Base-by-base conservation (phyloP, 2,113 vertebrate genomes). In the Atrichornis clamosus region DNA sequence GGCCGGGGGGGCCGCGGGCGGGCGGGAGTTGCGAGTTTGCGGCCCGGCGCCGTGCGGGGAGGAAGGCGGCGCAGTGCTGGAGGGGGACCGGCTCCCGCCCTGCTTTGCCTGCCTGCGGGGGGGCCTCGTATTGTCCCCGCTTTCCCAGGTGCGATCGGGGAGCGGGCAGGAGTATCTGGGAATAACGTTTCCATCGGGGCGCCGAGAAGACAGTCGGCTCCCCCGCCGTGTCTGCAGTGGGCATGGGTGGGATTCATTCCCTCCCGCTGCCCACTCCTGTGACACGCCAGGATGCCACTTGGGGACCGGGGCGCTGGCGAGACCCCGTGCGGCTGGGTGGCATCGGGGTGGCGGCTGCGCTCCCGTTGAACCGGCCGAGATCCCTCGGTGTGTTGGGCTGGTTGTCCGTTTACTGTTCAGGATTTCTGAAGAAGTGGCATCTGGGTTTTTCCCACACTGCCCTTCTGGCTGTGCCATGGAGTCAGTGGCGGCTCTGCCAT, bases 331-430 rank as follows among this genome's bases (percentile, higher is more conserved):
- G 22, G 18, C 11, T 15, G 81, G 64, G 32, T 5, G 21, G 52
- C 89, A 84, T 67, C 52, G 0, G 60, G 47, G 15, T 33, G 75
- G 78, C 7, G 20, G 26, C 62, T 21, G 33, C 9, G 1, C 47
- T 53, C 21, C n/a, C 33, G 20, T 9, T 7, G 26, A 42, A 16
- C 16, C 18, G 11, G n/a, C 63, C 7, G 39, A 14, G 49, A 12
- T 23, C 30, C 56, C 37, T 30, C 13, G 2, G 9, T 9, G n/a
- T 15, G 35, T 28, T 1, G 16, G 52, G 47, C 41, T 44, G 35
- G 11, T 3, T 26, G 76, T 28, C 49, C n/a, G 0, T 74, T 32
- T 13, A 28, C 23, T 21, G 0, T 21, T 49, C 2, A 4, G 81
- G 28, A 1, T 11, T 52, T 47, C 6, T 10, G 11, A 27, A 23